These are phyloP conservation scores for Amphimedon queenslandica DNA, from an alignment of 37 sponge, comb jelly and placozoan species.

Conservation along the genomic window DNA sequence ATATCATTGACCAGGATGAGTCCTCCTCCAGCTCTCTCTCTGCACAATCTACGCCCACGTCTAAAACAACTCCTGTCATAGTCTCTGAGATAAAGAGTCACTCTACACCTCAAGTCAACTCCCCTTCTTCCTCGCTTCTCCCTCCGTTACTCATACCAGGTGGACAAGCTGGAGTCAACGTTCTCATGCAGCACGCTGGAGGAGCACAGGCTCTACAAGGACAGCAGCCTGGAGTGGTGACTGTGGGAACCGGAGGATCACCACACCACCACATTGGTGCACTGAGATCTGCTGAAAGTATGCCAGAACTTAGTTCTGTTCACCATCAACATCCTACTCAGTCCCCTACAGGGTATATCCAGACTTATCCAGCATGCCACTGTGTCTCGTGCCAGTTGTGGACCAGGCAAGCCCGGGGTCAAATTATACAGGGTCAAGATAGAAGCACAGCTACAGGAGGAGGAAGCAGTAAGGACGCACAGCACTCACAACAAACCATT, in stretches of 20 bases:
- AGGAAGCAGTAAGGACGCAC: too few relatives aligned
- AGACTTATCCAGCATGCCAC: slow-evolving; percentile 19
- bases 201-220: too few relatives aligned
- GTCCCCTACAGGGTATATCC: slow-evolving; percentile 5
- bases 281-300: slow-evolving; percentile 54
- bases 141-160: slow-evolving; percentile 22
- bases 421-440: too few relatives aligned
- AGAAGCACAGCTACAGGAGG: too few relatives aligned
- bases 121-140: not conserved
- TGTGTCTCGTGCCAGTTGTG: slow-evolving; percentile 4
- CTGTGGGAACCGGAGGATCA: too few relatives aligned
- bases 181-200: slow-evolving; percentile 19
- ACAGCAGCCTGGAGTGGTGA: too few relatives aligned
- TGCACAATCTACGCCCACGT: not conserved
- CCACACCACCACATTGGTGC: slow-evolving; percentile 5
- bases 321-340: slow-evolving; percentile 19
- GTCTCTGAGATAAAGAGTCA: slow-evolving; percentile 9
- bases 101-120: slow-evolving; percentile 27
- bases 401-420: not conserved
- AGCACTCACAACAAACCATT: too few relatives aligned
- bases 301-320: slow-evolving; percentile 56
- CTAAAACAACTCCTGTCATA: not conserved
- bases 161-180: not conserved
- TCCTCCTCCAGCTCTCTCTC: not conserved
- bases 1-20: not conserved